Conservation (phyloP, 2,797 vertebrate genomes). For the Macropodus opercularis region DNA sequence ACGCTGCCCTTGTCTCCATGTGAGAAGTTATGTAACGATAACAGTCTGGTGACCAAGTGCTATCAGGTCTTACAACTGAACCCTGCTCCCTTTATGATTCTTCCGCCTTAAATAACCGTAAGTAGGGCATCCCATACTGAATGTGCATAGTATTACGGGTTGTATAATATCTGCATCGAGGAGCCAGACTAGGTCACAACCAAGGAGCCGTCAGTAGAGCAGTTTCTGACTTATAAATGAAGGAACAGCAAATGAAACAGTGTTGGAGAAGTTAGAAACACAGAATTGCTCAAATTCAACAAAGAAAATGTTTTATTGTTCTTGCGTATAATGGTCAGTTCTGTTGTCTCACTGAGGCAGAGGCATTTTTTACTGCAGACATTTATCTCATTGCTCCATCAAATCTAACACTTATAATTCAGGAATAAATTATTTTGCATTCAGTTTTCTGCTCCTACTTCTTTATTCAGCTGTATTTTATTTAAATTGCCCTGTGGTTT, state of each 20-base stretch:
- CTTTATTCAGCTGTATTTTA: too few relatives aligned
- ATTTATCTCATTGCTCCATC: too few relatives aligned
- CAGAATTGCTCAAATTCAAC: too few relatives aligned
- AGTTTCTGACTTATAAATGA: too few relatives aligned
- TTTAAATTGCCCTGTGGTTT: constrained; percentile 3
- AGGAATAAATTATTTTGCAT: not conserved
- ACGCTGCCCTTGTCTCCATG: constrained; percentile 16
- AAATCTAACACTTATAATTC: not conserved
- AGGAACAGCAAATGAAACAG: too few relatives aligned
- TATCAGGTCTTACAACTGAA: not conserved
- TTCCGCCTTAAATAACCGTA: constrained; percentile 11
- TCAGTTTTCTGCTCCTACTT: too few relatives aligned
- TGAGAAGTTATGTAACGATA: constrained; percentile 23
- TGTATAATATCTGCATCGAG: constrained; percentile 18
- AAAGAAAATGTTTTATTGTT: too few relatives aligned
- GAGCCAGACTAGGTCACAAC: constrained; percentile 10
- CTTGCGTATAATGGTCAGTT: too few relatives aligned
- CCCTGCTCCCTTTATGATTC: not conserved
- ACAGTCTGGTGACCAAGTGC: not conserved
- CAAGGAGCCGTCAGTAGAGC: constrained; percentile 5
- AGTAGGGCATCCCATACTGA: constrained; percentile 5
- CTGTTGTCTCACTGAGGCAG: too few relatives aligned
- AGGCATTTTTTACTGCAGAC: too few relatives aligned
- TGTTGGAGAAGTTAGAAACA: too few relatives aligned
- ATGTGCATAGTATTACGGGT: not conserved